Evolutionary conservation across 2,113 vertebrate species (phyloP).

Genomic region (Neodontobutis hainanensis): DNA sequence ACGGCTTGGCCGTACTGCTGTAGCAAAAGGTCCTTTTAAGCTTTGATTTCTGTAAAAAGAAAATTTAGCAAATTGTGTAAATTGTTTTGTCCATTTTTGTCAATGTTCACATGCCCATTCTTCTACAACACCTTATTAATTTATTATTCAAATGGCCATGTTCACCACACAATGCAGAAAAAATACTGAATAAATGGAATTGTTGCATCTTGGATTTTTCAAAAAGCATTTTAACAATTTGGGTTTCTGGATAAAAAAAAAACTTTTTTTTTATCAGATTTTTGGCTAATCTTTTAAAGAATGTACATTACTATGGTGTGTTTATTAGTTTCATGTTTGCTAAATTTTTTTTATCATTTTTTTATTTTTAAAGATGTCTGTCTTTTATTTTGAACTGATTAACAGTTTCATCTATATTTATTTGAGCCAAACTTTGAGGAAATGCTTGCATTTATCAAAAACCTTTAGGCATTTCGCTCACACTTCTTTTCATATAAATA

Average conservation of each 20-base stretch:
- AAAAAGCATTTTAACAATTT: slow-evolving; percentile 34
- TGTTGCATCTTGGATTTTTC: slow-evolving; percentile 28
- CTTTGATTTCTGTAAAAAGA: slow-evolving; percentile 49
- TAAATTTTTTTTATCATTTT: slow-evolving; percentile 42
- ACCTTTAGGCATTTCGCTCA: slow-evolving; percentile 71
- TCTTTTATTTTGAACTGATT: slow-evolving; percentile 66
- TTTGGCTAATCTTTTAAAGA: slow-evolving; percentile 51
- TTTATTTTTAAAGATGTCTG: slow-evolving; percentile 48
- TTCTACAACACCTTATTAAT: slow-evolving; percentile 54
- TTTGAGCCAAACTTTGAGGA: slow-evolving; percentile 81
- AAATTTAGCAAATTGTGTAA: slow-evolving; percentile 15
- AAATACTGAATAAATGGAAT: slow-evolving; percentile 12
- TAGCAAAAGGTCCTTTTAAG: slow-evolving; percentile 47
- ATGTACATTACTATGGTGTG: slow-evolving; percentile 51
- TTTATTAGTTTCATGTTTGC: slow-evolving; percentile 40
- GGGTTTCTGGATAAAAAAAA: slow-evolving; percentile 29
- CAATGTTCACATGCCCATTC: slow-evolving; percentile 28
- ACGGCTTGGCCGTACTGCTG: slow-evolving; percentile 56
- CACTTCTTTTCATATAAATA: slow-evolving; percentile 43
- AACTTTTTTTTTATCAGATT: slow-evolving; percentile 43
- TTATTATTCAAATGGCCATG: slow-evolving; percentile 60
- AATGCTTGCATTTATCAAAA: slow-evolving; percentile 65
- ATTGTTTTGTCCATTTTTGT: slow-evolving; percentile 30
- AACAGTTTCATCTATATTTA: slow-evolving; percentile 80
- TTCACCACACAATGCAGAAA: slow-evolving; percentile 25